A percentile compares a stretch with the other conserved stretches of the same genome.
phyloP scores from a whole-genome alignment of 2,797 vertebrate genomes.

The Limnodromus scolopaceus region DNA sequence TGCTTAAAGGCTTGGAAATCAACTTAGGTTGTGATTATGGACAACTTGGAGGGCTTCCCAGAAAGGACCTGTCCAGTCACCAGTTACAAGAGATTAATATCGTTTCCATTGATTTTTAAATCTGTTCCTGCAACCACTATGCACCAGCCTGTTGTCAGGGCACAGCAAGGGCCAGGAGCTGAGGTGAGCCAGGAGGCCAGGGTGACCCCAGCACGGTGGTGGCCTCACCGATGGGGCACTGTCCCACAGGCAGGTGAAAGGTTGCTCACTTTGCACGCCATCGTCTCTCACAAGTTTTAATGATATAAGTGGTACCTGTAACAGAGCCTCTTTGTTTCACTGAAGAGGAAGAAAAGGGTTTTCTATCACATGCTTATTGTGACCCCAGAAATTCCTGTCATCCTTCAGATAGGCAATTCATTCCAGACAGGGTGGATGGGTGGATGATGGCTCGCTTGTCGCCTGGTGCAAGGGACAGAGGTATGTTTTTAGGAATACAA shows the following conservation, averaged over 20 bases:
- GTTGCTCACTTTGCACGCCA: background rate
- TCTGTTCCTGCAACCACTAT: background rate
- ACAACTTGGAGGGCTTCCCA: conserved; percentile 20
- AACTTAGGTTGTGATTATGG: background rate
- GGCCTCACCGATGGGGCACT: background rate
- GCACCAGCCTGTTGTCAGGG: background rate
- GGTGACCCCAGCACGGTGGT: background rate
- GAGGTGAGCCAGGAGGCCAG: background rate
- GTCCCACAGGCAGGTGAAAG: background rate
- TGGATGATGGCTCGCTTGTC: background rate
- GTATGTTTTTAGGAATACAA: background rate
- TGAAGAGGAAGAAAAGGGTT: background rate
- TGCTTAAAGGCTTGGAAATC: conserved; percentile 23
- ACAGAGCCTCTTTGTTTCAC: background rate
- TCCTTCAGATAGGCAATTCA: background rate
- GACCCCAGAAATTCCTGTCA: background rate
- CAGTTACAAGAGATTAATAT: background rate
- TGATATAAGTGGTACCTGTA: background rate
- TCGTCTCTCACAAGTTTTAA: background rate
- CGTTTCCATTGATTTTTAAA: background rate
- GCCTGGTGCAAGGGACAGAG: background rate
- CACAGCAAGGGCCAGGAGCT: background rate
- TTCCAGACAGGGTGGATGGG: background rate
- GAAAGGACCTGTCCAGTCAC: background rate
- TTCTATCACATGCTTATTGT: background rate